Conservation (phyloP, 2,888 invertebrate species). For the Ectobius pallidus region DNA sequence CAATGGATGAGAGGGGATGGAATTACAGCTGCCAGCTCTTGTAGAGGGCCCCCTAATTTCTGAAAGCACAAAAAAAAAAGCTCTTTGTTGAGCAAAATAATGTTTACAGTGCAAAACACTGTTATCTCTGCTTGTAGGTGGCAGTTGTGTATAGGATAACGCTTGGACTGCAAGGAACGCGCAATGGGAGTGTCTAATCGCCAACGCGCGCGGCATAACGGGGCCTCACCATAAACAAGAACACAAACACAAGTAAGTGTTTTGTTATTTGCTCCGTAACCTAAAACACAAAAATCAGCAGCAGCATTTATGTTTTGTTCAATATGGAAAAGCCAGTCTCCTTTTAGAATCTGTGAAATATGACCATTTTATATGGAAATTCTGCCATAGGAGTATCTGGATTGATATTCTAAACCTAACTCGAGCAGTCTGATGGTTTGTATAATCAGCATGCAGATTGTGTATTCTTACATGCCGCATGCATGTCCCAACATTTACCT, state of each 20-base stretch:
- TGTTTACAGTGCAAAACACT: too few species aligned
- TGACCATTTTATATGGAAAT: too few species aligned
- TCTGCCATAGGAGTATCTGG: too few species aligned
- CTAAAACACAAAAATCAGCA: constrained; percentile 42
- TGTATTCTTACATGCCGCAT: too few species aligned
- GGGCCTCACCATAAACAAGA: constrained; percentile 32
- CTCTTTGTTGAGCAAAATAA: neutral
- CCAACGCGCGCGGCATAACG: constrained; percentile 40
- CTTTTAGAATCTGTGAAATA: constrained; percentile 10
- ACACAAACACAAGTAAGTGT: constrained; percentile 30
- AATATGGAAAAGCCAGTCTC: constrained; percentile 45
- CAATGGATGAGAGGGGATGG: too few species aligned
- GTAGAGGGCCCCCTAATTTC: too few species aligned
- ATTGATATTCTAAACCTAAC: neutral
- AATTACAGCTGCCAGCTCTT: too few species aligned
- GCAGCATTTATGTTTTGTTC: constrained; percentile 35
- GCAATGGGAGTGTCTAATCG: neutral
- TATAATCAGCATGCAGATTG: constrained; percentile 12
- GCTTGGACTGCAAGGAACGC: neutral
- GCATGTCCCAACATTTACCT: too few species aligned
- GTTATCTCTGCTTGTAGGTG: neutral
- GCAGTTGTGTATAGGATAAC: neutral
- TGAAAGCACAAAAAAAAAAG: neutral
- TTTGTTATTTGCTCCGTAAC: constrained; percentile 39
- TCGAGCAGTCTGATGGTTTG: constrained; percentile 12